phyloP scores from a whole-genome alignment of 2,113 vertebrate species.

The Notarius lentiginosus region DNA sequence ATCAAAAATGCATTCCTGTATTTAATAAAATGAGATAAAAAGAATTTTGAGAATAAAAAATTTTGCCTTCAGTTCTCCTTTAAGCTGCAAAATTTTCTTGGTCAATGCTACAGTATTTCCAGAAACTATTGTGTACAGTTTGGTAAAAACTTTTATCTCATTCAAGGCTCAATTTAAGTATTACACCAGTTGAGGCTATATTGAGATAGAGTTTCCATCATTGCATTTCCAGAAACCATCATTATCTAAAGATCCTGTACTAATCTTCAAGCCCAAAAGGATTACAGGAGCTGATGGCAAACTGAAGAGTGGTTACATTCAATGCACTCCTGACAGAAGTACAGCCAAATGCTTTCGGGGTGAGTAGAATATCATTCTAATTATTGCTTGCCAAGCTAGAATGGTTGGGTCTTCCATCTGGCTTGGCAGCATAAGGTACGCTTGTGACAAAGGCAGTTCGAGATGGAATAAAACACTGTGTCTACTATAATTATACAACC shows the following conservation, averaged over 20 bases:
- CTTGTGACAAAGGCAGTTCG: background rate
- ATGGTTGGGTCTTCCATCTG: background rate
- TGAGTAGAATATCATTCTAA: background rate
- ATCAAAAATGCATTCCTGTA: too few species aligned
- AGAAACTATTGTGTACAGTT: background rate
- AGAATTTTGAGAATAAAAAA: too few species aligned
- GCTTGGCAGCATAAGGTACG: background rate
- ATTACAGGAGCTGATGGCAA: background rate
- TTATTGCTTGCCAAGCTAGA: constrained; percentile 10
- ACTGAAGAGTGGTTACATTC: background rate
- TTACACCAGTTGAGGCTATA: background rate
- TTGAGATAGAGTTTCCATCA: background rate
- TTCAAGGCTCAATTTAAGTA: background rate
- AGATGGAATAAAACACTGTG: constrained; percentile 1
- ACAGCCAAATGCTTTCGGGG: constrained; percentile 13
- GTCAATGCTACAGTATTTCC: background rate
- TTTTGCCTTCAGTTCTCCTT: too few species aligned
- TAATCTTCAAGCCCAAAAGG: background rate
- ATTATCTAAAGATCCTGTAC: background rate
- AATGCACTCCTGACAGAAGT: background rate
- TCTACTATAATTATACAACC: background rate
- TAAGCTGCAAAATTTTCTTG: background rate
- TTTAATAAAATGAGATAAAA: too few species aligned
- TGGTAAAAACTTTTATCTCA: background rate
- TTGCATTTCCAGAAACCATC: background rate